Percentiles rank a stretch among this genome's conserved stretches.
Evolutionary conservation across 2,797 vertebrate species (phyloP).

Genomic region (Rhinella marina): DNA sequence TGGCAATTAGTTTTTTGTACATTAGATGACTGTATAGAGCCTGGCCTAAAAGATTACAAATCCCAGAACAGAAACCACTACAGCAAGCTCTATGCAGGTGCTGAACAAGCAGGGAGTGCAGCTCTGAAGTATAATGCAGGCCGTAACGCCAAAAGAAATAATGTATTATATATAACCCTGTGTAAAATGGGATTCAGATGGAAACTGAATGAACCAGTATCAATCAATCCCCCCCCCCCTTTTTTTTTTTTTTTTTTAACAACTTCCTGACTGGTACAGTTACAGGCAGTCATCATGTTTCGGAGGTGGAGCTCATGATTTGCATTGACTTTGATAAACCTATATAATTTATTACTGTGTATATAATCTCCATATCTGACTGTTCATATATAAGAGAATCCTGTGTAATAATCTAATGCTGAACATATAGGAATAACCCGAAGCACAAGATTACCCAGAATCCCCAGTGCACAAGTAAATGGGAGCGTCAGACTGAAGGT

Average conservation of each 20-base stretch:
- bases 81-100: neutral
- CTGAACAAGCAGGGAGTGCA: neutral
- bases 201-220: neutral
- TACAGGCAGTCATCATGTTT: neutral
- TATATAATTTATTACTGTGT: conserved; percentile 5
- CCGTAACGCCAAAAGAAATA: neutral
- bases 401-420: neutral
- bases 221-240: neutral
- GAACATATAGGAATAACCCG: neutral
- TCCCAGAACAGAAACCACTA: neutral
- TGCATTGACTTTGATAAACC: neutral
- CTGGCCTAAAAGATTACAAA: no score
- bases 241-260: neutral
- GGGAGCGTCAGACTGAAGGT: neutral
- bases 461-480: neutral
- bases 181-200: no score
- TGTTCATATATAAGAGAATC: neutral
- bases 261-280: neutral
- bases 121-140: neutral
- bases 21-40: no score
- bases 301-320: neutral
- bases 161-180: no score
- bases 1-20: no score
- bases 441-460: neutral
- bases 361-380: neutral